Conservation (phyloP, 2,113 vertebrate species). For the Pardalotus punctatus region DNA sequence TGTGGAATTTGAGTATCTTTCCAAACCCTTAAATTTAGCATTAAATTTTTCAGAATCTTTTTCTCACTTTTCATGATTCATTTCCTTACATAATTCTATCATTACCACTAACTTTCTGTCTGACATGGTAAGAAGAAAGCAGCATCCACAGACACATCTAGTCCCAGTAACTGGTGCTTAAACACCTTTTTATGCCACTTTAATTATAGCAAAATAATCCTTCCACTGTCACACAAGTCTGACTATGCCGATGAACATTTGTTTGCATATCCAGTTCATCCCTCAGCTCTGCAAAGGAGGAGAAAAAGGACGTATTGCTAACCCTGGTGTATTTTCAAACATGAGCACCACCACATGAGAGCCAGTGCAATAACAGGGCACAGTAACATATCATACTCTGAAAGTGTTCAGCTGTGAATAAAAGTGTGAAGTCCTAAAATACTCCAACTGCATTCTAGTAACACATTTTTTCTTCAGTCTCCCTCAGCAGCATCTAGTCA, state of each 20-base stretch:
- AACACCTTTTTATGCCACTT: background rate
- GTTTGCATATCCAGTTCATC: background rate
- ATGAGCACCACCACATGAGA: slow-evolving; percentile 1
- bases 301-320: background rate
- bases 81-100: slow-evolving; percentile 31
- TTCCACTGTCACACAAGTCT: background rate
- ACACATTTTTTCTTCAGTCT: background rate
- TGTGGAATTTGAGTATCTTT: background rate
- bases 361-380: background rate
- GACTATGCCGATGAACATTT: background rate
- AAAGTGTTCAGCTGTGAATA: background rate
- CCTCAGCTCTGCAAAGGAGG: background rate
- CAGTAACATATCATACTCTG: background rate
- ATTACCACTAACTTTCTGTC: background rate
- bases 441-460: background rate
- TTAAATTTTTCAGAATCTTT: slow-evolving; percentile 12
- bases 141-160: background rate
- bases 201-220: background rate
- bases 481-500: background rate
- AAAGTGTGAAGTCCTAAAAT: slow-evolving; percentile 6
- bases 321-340: background rate
- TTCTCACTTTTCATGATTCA: slow-evolving; percentile 26
- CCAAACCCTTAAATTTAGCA: slow-evolving; percentile 19
- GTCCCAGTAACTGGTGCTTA: background rate
- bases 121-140: background rate